A percentile compares a stretch with the other conserved stretches of the same genome.
These are phyloP conservation scores for Thamnophis elegans DNA, from an alignment of 2,797 vertebrate genomes.

Conservation along the genomic window DNA sequence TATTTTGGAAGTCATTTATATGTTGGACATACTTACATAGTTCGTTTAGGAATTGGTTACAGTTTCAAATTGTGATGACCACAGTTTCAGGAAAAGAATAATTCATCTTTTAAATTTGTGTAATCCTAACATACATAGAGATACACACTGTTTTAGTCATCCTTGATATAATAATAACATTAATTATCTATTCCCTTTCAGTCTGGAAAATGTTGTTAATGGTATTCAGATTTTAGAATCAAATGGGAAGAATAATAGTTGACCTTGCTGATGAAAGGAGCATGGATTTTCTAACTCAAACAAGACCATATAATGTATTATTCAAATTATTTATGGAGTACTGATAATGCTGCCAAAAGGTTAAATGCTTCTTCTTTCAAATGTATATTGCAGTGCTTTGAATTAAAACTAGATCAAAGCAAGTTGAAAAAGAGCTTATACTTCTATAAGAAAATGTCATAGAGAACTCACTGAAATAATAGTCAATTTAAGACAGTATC, in stretches of 20 bases:
- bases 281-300: constrained; percentile 36
- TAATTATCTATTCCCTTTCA: constrained; percentile 9
- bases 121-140: background rate
- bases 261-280: constrained; percentile 34
- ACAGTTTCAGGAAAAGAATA: background rate
- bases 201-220: background rate
- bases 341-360: constrained; percentile 32
- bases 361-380: constrained; percentile 12
- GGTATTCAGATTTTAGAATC: constrained; percentile 14
- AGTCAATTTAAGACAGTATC: background rate
- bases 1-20: background rate
- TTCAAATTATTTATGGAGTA: constrained; percentile 1
- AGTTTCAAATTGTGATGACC: background rate
- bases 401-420: constrained; percentile 49
- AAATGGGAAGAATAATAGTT: constrained; percentile 7
- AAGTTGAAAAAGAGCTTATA: constrained; percentile 23
- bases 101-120: constrained; percentile 5
- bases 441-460: constrained; percentile 44
- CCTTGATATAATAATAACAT: background rate
- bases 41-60: background rate
- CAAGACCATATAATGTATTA: constrained; percentile 28
- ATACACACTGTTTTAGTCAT: background rate
- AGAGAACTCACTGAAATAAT: constrained; percentile 33
- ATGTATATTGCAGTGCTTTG: constrained; percentile 15
- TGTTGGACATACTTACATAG: background rate